Conservation (phyloP, 2,113 vertebrate genomes). For the Sitta europaea region DNA sequence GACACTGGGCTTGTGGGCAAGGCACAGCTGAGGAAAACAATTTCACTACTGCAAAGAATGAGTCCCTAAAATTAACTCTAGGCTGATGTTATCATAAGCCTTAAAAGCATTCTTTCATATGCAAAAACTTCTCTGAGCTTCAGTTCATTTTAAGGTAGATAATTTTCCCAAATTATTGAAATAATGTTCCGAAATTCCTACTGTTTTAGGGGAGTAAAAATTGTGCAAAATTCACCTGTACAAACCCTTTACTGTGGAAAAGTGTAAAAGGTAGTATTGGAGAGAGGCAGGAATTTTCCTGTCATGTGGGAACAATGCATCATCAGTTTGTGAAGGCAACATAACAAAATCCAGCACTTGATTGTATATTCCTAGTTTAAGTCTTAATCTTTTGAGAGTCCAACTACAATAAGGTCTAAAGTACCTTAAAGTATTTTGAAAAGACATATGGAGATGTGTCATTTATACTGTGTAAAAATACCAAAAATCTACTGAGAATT, state of each 20-base stretch:
- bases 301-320: not conserved
- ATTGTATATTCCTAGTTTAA: not conserved
- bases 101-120: not conserved
- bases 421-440: not conserved
- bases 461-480: not conserved
- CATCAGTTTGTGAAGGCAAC: not conserved
- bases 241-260: not conserved
- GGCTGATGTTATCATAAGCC: not conserved
- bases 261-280: not conserved
- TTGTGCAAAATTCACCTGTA: not conserved
- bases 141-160: not conserved
- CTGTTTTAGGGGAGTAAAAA: not conserved
- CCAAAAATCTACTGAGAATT: not conserved
- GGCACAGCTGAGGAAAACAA: not conserved
- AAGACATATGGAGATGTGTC: not conserved
- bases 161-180: not conserved
- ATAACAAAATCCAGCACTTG: not conserved
- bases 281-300: not conserved
- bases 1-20: not conserved
- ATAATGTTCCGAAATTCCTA: not conserved
- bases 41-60: not conserved
- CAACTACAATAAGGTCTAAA: not conserved
- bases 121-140: not conserved
- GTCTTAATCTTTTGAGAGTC: not conserved
- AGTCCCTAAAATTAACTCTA: not conserved